Conservation (phyloP, 2,888 invertebrate species). For the Tetramorium bicarinatum region DNA sequence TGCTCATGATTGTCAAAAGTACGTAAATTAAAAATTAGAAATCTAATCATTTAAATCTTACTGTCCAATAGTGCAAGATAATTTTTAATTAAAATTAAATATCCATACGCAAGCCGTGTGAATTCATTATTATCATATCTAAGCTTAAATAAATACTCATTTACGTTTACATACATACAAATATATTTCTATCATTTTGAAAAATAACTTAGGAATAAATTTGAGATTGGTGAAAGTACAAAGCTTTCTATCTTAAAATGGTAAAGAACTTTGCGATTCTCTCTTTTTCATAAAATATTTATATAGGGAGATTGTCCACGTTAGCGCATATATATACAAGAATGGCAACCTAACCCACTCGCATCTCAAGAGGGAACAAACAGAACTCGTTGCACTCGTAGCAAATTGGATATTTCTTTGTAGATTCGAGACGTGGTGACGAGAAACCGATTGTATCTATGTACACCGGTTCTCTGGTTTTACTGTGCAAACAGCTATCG, state of each 20-base stretch:
- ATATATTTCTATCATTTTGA: not conserved
- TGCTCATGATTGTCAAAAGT: not conserved
- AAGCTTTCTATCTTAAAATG: not conserved
- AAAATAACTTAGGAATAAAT: not conserved
- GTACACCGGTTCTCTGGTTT: constrained; percentile 10
- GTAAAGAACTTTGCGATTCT: not conserved
- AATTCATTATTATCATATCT: not conserved
- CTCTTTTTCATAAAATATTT: constrained; percentile 16
- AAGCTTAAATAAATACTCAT: not conserved
- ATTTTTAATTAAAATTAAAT: not conserved
- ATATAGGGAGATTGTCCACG: not conserved
- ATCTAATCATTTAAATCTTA: not conserved
- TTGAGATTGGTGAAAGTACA: not conserved
- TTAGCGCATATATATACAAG: constrained; percentile 11
- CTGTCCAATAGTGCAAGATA: not conserved
- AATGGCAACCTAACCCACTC: constrained; percentile 17
- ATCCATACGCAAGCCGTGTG: not conserved
- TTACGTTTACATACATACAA: not conserved
- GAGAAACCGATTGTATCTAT: constrained; percentile 33
- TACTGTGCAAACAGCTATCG: constrained; percentile 26
- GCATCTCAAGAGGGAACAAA: constrained; percentile 26
- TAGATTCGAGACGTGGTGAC: not conserved
- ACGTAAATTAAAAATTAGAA: not conserved
- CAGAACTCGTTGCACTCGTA: constrained; percentile 21
- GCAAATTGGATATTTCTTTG: constrained; percentile 43